Base-by-base conservation (phyloP, 2,888 invertebrate species). In the Mesopsocus fuscifrons region DNA sequence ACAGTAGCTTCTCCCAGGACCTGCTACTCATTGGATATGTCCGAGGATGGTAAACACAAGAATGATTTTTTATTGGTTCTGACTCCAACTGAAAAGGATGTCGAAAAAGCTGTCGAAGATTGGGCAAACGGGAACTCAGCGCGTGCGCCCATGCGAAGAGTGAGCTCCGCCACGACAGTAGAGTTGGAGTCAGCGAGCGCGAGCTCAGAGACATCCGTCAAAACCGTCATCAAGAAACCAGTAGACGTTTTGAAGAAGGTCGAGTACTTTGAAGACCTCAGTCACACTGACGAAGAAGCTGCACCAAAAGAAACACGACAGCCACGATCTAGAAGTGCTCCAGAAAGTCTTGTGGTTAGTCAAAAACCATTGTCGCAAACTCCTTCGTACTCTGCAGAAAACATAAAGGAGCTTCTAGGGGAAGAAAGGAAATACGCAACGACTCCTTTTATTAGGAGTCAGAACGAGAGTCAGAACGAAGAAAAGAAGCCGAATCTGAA, bases 321-420 rank as follows among this genome's bases (percentile, higher is more conserved):
- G 41, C 42, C 45, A 33, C 43, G 45, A 20, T 42, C 45, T n/a
- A 41, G 42, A 42, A 42, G 44, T 41, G 46, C 47, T 31, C 48
- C 47, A 16, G 46, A 43, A 22, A 44, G 45, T 8, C 31, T 43
- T n/a, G 30, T 31, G 35, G 17, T 4, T 9, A 3, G 3, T 6
- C 5, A 9, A 17, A 38, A 38, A 17, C 15, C 15, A 38, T n/a
- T 34, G 9, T 13, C 15, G 8, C 6, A 17, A 9, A 38, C 21
- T 38, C 64, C 69, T 38, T 76, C 78, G 1, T 74, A 74, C 51
- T 79, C 79, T 1, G 76, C 73, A 54, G 69, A 82, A 23, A 76
- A 82, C 59, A 62, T 85, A 44, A 81, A 79, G 54, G 85, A 84
- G 50, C 62, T 83, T n/a, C 84, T 81, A 54, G 85, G 85, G 0